Evolutionary conservation across 2,888 invertebrate species (phyloP).

Genomic region (Orthonychiurus folsomi): DNA sequence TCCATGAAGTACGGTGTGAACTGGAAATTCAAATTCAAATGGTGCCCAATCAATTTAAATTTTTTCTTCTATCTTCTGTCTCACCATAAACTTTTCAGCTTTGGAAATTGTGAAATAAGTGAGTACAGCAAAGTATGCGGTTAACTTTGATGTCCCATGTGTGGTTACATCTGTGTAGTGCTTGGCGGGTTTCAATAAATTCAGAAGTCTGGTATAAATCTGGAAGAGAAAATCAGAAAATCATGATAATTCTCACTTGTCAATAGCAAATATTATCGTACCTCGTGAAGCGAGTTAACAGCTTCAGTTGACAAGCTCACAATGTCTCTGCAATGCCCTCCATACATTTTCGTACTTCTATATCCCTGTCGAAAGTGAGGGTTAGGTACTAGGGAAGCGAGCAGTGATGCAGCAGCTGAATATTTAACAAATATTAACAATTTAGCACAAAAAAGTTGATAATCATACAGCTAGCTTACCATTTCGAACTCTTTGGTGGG

Average conservation of each 20-base stretch:
- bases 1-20: slow-evolving; percentile 86
- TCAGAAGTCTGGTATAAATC: slow-evolving; percentile 38
- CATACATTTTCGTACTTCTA: slow-evolving; percentile 48
- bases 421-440: slow-evolving; percentile 21
- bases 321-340: slow-evolving; percentile 29
- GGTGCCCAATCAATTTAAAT: too few species aligned
- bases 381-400: slow-evolving; percentile 84
- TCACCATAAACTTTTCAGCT: slow-evolving; percentile 87
- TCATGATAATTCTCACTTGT: neutral
- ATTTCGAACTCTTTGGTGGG: slow-evolving; percentile 75
- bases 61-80: too few species aligned
- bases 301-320: slow-evolving; percentile 51
- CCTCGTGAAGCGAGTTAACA: slow-evolving; percentile 54
- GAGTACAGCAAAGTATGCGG: slow-evolving; percentile 84
- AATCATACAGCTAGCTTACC: slow-evolving; percentile 47
- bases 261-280: slow-evolving; percentile 45
- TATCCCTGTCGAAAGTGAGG: slow-evolving; percentile 83
- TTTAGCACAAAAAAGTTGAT: neutral
- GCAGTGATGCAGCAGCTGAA: slow-evolving; percentile 73
- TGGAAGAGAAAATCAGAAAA: slow-evolving; percentile 9
- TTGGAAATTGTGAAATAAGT: slow-evolving; percentile 83
- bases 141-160: slow-evolving; percentile 83
- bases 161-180: slow-evolving; percentile 76
- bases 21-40: slow-evolving; percentile 47
- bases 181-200: slow-evolving; percentile 66